Percentiles rank a stretch among this genome's conserved stretches.
phyloP scores from a whole-genome alignment of 2,888 invertebrate genomes.

The Cheiracanthium punctorium region DNA sequence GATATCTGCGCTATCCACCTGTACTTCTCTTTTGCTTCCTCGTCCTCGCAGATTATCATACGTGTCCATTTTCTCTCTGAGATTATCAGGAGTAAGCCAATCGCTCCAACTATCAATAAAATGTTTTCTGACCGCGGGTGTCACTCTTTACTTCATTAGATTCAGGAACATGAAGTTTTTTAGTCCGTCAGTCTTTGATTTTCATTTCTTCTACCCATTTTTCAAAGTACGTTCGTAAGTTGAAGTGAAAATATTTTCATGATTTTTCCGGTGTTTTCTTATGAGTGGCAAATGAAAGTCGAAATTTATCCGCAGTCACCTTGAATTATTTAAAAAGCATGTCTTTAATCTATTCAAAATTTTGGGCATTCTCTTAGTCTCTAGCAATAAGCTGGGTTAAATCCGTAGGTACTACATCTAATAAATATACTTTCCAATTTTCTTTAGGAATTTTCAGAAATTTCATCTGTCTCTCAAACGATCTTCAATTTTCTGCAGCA shows the following conservation, averaged over 20 bases:
- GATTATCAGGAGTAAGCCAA: too few species aligned
- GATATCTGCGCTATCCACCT: too few species aligned
- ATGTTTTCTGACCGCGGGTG: neutral
- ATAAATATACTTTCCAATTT: neutral
- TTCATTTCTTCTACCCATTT: neutral
- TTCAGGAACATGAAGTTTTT: neutral
- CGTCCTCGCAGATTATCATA: too few species aligned
- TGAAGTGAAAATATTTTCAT: constrained; percentile 13
- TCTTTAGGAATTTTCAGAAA: neutral
- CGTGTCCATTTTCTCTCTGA: too few species aligned
- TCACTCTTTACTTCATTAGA: neutral
- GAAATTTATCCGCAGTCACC: neutral
- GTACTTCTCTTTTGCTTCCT: too few species aligned
- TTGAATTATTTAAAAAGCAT: constrained; percentile 22
- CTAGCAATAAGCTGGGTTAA: neutral
- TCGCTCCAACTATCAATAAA: neutral
- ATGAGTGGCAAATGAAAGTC: neutral
- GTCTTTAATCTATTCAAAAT: neutral
- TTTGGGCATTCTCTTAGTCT: neutral
- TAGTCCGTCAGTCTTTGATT: neutral
- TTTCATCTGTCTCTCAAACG: constrained; percentile 24
- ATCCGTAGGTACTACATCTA: neutral
- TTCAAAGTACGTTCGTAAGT: constrained; percentile 6
- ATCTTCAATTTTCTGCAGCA: too few species aligned
- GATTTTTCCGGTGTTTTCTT: neutral